Evolutionary conservation across 2,113 vertebrate species (phyloP).

Genomic region (Andinoacara biseriatus): DNA sequence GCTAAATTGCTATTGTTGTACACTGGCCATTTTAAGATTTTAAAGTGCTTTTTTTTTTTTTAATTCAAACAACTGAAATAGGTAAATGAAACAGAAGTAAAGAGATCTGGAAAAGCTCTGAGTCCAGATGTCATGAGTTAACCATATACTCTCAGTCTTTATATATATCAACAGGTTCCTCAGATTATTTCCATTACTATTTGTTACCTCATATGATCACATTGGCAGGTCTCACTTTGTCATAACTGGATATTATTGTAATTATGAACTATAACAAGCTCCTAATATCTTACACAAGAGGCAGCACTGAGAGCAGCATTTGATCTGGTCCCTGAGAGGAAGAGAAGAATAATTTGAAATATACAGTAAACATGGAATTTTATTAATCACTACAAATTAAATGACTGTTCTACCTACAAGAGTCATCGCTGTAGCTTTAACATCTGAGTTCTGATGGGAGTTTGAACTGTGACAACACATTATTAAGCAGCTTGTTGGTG

Average conservation of each 20-base stretch:
- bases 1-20: neutral
- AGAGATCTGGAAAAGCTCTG: neutral
- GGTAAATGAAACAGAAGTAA: neutral
- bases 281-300: neutral
- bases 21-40: neutral
- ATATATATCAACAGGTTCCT: neutral
- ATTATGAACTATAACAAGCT: neutral
- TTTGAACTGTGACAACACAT: conserved; percentile 13
- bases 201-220: neutral
- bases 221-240: neutral
- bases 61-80: neutral
- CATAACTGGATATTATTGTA: neutral
- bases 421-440: neutral
- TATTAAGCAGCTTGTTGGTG: conserved; percentile 7
- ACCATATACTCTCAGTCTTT: neutral
- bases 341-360: neutral
- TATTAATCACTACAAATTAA: neutral
- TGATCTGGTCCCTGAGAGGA: neutral
- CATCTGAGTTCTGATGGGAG: neutral
- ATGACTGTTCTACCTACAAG: neutral
- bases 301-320: neutral
- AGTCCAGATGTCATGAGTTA: neutral
- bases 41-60: neutral
- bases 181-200: neutral
- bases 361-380: neutral